Percentiles rank a stretch among this genome's conserved stretches.
Conservation (phyloP, 2,113 vertebrate genomes). For the Gymnocephalus cernua region DNA sequence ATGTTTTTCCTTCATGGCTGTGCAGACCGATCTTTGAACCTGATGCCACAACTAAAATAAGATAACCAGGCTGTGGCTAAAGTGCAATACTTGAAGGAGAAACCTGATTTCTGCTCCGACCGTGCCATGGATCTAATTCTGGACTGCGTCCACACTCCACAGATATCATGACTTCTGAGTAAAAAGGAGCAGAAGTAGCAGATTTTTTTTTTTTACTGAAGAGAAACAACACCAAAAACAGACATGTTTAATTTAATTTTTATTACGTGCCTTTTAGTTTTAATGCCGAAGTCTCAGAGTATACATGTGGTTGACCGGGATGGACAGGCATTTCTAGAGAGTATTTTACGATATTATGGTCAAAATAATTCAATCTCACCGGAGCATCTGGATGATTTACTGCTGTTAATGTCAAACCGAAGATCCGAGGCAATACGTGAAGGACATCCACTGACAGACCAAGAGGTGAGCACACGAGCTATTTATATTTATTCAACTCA, state of each 20-base stretch:
- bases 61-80: background rate
- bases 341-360: constrained; percentile 76
- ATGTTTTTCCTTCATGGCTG: background rate
- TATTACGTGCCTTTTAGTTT: background rate
- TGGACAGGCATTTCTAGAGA: constrained; percentile 47
- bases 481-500: background rate
- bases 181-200: background rate
- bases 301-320: background rate
- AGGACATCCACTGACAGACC: constrained; percentile 66
- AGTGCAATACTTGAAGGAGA: no score
- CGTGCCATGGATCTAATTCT: constrained; percentile 8
- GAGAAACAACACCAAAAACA: background rate
- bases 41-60: background rate
- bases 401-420: constrained; percentile 73
- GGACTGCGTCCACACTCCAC: background rate
- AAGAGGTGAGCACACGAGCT: constrained; percentile 61
- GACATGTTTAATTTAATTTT: constrained; percentile 29
- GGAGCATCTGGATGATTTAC: constrained; percentile 70
- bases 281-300: background rate
- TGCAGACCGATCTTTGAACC: constrained; percentile 73
- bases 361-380: constrained; percentile 71
- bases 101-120: background rate
- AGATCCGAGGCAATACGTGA: constrained; percentile 30
- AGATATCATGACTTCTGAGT: background rate
- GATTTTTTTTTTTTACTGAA: background rate